Evolutionary conservation across 1,140 invertebrate genomes (phyloP), one percentile per base, ranked within the genome.

Genomic region (Euwallacea fornicatus): DNA sequence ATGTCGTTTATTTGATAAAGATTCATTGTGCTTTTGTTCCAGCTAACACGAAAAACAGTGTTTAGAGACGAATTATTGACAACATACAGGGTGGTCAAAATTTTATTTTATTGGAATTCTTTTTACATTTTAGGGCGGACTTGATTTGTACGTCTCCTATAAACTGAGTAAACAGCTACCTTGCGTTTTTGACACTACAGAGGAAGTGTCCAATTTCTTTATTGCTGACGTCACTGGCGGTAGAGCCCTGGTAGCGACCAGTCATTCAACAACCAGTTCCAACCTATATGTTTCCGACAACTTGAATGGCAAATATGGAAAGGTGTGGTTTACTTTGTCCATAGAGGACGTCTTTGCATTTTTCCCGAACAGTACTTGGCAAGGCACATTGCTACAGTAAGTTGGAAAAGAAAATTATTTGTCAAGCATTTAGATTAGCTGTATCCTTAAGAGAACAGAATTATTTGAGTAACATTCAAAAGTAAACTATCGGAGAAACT

Each of bases 301-400:
- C 13, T 85, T 90, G 63, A 80, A 82, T 61, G 83, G 81, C 11
- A 84, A 84, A 41, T 85, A 86, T 71, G 85, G 84, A 1, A 78
- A 84, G 63, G 84, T 86, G 73, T 83, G 84, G 71, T 98, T 95
- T 78, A 87, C 89, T 0, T 81, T 95, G 42, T 95, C 93, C 0
- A 82, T 98, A 60, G 88, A 93, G 76, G 87, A 90, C 67, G 88
- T 98, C 42, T 84, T 97, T 50, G 93, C 90, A 71, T 95, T 91
- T 79, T 93, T 94, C 78, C 92, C 92, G 0, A 90, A 92, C 76
- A 86, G 83, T 2, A 91, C 91, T 9, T 93, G 90, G 88, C 89
- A 89, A 74, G 85, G 90, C 44, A 91, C 90, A 55, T 95, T 93
- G 92, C 79, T 96, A 0, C 90, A 89, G 92, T 94, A 85, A 89